Percentiles rank a stretch among this genome's conserved stretches.
phyloP scores from a whole-genome alignment of 1,140 invertebrate species.

The Subanguina moxae region DNA sequence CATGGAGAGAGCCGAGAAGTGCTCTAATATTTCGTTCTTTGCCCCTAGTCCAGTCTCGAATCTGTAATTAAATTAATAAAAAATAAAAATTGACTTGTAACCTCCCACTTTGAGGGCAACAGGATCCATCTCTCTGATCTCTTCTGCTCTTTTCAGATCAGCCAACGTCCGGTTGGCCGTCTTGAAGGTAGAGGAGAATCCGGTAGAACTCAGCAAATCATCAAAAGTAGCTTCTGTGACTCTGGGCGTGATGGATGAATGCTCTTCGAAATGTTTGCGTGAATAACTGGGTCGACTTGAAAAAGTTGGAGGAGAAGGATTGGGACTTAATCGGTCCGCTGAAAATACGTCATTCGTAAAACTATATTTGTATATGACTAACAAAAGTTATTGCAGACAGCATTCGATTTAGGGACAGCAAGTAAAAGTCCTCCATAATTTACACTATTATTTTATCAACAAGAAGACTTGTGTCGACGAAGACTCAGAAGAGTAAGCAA shows the following conservation, averaged over 20 bases:
- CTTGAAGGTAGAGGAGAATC: slow-evolving; percentile 41
- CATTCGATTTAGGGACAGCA: no score
- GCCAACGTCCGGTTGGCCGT: slow-evolving; percentile 41
- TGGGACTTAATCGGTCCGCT: slow-evolving; percentile 25
- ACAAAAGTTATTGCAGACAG: no score
- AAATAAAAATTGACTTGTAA: background rate
- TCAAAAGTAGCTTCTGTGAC: slow-evolving; percentile 39
- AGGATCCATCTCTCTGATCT: slow-evolving; percentile 47
- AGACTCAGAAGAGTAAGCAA: no score
- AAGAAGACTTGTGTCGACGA: no score
- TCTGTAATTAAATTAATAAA: slow-evolving; percentile 58
- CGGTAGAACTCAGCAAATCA: slow-evolving; percentile 47
- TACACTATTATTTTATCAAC: no score
- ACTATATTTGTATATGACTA: no score
- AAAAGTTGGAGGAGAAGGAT: slow-evolving; percentile 4
- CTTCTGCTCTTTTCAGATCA: slow-evolving; percentile 42
- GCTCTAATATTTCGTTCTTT: slow-evolving; percentile 94
- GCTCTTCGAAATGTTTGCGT: slow-evolving; percentile 35
- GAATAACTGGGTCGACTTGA: slow-evolving; percentile 33
- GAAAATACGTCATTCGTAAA: slow-evolving; percentile 18
- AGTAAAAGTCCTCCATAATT: no score
- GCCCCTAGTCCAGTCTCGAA: slow-evolving; percentile 80
- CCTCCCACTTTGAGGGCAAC: slow-evolving; percentile 30
- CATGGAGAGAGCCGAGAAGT: slow-evolving; percentile 84
- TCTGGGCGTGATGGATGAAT: slow-evolving; percentile 23